These are phyloP conservation scores for Hyperoplus lanceolatus DNA, from an alignment of 2,797 vertebrate species.

Conservation along the genomic window DNA sequence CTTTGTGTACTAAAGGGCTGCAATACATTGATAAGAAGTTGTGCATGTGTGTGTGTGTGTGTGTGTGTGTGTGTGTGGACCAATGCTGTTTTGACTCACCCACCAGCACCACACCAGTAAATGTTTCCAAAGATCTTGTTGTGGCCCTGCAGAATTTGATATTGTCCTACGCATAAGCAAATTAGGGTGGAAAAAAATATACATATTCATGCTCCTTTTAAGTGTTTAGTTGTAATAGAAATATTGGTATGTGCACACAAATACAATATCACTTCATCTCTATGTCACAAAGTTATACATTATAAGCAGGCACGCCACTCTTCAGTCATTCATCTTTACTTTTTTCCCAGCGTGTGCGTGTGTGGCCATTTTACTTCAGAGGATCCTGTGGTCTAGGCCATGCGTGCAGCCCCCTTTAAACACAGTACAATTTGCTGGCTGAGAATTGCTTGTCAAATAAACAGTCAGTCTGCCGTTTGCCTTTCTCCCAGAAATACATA, in stretches of 20 bases:
- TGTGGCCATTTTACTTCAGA: slow-evolving; percentile 63
- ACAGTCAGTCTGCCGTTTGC: slow-evolving; percentile 68
- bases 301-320: slow-evolving; percentile 12
- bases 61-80: not conserved
- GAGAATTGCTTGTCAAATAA: slow-evolving; percentile 81
- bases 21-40: not conserved
- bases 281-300: slow-evolving; percentile 28
- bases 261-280: too few species aligned
- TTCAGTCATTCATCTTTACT: slow-evolving; percentile 25
- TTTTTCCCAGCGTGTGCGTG: slow-evolving; percentile 38
- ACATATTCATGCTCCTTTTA: not conserved
- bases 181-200: not conserved
- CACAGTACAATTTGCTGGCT: slow-evolving; percentile 73
- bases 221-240: not conserved
- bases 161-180: not conserved
- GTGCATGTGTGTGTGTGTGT: not conserved
- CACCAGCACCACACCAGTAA: not conserved
- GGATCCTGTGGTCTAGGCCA: slow-evolving; percentile 53
- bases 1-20: not conserved
- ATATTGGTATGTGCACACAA: not conserved
- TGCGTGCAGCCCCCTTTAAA: slow-evolving; percentile 68
- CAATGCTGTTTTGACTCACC: not conserved
- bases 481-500: slow-evolving; percentile 77
- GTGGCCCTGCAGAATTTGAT: not conserved
- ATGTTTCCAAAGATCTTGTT: not conserved